These are phyloP conservation scores for Lycaena phlaeas DNA, from an alignment of 2,888 invertebrate species.

Conservation along the genomic window DNA sequence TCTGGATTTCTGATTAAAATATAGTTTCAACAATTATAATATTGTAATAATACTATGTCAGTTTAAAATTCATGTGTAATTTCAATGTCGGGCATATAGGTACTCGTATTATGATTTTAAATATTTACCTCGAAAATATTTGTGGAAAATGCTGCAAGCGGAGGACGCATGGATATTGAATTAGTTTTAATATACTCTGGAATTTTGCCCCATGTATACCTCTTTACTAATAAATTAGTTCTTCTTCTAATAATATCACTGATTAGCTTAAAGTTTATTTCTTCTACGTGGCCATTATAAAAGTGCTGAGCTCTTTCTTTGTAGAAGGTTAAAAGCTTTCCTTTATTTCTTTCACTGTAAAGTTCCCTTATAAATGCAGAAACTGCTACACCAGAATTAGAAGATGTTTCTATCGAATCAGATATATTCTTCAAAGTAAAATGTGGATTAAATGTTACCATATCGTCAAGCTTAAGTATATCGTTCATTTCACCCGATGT, in stretches of 20 bases:
- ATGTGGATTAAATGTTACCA: conserved; percentile 93
- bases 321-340: conserved; percentile 87
- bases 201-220: conserved; percentile 84
- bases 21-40: too few species aligned
- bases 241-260: conserved; percentile 86
- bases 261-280: conserved; percentile 86
- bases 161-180: conserved; percentile 80
- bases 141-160: conserved; percentile 85
- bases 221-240: conserved; percentile 85
- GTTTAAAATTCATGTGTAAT: too few species aligned
- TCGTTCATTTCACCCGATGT: conserved; percentile 94
- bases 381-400: conserved; percentile 81
- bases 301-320: conserved; percentile 90
- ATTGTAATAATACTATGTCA: too few species aligned
- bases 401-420: conserved; percentile 80
- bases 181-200: conserved; percentile 83
- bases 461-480: conserved; percentile 86
- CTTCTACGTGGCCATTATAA: conserved; percentile 89
- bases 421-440: conserved; percentile 89
- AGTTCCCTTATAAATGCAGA: conserved; percentile 87
- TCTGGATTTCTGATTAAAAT: too few species aligned
- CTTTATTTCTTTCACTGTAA: conserved; percentile 86
- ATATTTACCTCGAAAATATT: conserved; percentile 84
- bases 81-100: too few species aligned
- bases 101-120: too few species aligned